phyloP scores from a whole-genome alignment of 2,888 invertebrate genomes.

The Drosophila paracracens region DNA sequence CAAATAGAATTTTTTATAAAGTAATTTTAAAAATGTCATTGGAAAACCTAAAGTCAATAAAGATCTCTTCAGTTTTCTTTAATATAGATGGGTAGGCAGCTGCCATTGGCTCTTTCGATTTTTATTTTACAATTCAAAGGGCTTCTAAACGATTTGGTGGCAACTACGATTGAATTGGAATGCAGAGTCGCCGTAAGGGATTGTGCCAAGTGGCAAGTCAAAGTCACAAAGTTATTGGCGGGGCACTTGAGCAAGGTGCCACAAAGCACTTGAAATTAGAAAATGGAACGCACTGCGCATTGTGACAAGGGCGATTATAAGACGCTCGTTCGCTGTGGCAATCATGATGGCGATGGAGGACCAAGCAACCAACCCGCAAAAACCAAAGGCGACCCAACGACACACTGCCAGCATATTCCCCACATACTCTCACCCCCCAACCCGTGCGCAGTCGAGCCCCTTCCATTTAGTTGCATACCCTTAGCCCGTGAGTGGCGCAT shows the following conservation, averaged over 20 bases:
- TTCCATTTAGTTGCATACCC: slow-evolving; percentile 41
- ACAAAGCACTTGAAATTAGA: slow-evolving; percentile 74
- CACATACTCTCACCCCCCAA: background rate
- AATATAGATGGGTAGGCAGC: background rate
- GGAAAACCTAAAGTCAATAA: background rate
- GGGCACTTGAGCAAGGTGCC: slow-evolving; percentile 61
- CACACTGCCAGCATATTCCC: slow-evolving; percentile 50
- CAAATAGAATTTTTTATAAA: background rate
- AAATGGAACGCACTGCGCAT: slow-evolving; percentile 59
- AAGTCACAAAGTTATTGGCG: slow-evolving; percentile 51
- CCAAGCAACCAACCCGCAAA: slow-evolving; percentile 33
- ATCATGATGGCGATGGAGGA: slow-evolving; percentile 48
- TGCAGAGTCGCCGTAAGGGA: slow-evolving; percentile 31
- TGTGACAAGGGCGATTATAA: slow-evolving; percentile 65
- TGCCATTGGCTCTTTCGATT: slow-evolving; percentile 11
- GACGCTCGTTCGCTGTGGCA: slow-evolving; percentile 13
- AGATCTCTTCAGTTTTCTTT: background rate
- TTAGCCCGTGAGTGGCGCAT: slow-evolving; percentile 66
- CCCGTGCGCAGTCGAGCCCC: background rate
- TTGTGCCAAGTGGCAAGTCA: slow-evolving; percentile 51
- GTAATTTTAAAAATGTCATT: background rate
- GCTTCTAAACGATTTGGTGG: slow-evolving; percentile 37
- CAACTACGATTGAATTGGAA: slow-evolving; percentile 29
- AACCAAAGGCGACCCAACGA: slow-evolving; percentile 70
- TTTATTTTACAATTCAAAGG: slow-evolving; percentile 17